phyloP scores from a whole-genome alignment of 2,797 vertebrate species.

The Tolypeutes matacus region DNA sequence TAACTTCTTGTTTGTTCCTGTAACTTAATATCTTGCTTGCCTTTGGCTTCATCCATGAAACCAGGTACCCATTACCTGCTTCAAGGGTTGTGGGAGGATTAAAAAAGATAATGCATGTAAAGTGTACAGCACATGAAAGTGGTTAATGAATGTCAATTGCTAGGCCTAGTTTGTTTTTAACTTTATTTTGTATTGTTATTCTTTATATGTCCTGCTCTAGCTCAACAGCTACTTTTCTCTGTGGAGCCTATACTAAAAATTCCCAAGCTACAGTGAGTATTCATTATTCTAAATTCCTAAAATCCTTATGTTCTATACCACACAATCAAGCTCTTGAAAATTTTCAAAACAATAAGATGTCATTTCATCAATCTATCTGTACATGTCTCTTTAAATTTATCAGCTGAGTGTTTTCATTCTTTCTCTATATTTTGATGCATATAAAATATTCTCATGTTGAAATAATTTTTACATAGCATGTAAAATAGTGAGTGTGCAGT shows the following conservation, averaged over 20 bases:
- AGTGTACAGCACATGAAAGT: background rate
- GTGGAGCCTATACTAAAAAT: background rate
- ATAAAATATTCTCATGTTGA: background rate
- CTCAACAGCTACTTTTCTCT: background rate
- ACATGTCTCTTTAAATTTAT: background rate
- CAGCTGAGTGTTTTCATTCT: background rate
- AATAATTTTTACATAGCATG: background rate
- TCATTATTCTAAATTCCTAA: slow-evolving; percentile 35
- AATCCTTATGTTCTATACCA: background rate
- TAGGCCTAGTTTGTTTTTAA: slow-evolving; percentile 5
- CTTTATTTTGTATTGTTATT: slow-evolving; percentile 20
- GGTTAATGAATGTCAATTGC: background rate
- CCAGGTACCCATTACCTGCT: background rate
- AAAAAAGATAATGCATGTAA: background rate
- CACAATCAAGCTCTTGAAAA: background rate
- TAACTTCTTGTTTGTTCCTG: background rate
- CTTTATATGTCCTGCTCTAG: background rate
- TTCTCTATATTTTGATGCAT: background rate
- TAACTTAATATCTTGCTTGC: background rate
- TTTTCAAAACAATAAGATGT: background rate
- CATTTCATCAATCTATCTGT: background rate
- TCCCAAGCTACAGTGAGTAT: background rate
- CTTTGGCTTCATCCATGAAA: background rate
- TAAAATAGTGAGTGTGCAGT: background rate
- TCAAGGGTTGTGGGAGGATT: background rate